phyloP scores from a whole-genome alignment of 2,113 vertebrate species.

The Nettapus auritus region DNA sequence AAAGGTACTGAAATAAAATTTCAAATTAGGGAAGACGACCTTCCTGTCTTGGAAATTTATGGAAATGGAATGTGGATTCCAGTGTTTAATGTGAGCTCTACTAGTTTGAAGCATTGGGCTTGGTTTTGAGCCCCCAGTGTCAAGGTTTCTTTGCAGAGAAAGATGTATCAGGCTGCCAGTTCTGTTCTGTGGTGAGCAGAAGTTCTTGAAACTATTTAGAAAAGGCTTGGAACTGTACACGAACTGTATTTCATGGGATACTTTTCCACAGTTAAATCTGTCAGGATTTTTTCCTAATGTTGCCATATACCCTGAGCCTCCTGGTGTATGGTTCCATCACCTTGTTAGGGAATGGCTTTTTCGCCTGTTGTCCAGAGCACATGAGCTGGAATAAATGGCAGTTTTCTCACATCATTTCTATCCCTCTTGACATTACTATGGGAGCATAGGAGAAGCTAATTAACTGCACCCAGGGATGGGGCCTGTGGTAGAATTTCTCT shows the following conservation, averaged over 20 bases:
- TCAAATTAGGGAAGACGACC: background rate
- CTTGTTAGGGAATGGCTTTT: background rate
- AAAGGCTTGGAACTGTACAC: background rate
- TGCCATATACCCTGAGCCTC: background rate
- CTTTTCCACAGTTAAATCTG: background rate
- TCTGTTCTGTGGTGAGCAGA: background rate
- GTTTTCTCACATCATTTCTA: background rate
- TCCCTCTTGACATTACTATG: background rate
- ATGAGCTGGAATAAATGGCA: background rate
- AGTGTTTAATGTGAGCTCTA: background rate
- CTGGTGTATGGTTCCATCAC: background rate
- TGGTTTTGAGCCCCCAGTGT: accelerated
- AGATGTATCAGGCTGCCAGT: background rate
- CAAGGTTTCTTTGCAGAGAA: background rate
- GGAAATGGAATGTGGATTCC: accelerated
- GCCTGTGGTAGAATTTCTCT: accelerated
- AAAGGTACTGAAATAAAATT: background rate
- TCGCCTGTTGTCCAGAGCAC: background rate
- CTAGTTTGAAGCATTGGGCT: background rate
- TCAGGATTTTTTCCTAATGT: background rate
- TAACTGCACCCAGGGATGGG: background rate
- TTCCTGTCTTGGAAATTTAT: background rate
- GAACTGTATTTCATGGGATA: background rate
- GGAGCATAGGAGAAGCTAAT: background rate
- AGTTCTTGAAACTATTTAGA: background rate